Evolutionary conservation across 2,113 vertebrate genomes (phyloP), one percentile per base, ranked within the genome.

Genomic region (Motacilla alba): DNA sequence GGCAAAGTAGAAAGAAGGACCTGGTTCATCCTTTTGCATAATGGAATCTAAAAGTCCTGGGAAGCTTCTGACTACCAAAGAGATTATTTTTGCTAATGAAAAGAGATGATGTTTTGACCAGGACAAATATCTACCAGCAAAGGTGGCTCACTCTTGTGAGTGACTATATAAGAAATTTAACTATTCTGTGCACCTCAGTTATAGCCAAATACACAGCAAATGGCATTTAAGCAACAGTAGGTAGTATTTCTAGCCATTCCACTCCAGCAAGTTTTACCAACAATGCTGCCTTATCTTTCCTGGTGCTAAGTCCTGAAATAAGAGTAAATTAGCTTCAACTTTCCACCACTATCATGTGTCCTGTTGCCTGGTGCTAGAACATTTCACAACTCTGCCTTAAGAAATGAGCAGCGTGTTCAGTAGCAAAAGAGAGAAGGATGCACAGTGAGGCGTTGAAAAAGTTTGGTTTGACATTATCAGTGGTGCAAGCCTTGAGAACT

Each of bases 281-380:
- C 46, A 59, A 33, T 3, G 30, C 35, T 89, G 90, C 56, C 39
- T 59, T 92, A 70, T 90, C 89, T 78, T 85, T 62, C 56, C 68
- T 52, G 43, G 27, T 92, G 64, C 86, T 46, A 87, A 41, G 39
- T 74, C 46, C 50, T 85, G 85, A 93, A 86, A 88, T 44, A 64
- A 56, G 75, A 95, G 82, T 70, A 55, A 96, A 93, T 78, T 50
- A 80, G 60, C 79, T 94, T 94, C 92, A 90, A 39, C 76, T 93
- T 93, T 89, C 83, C 64, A 90, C 28, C 13, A 16, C 68, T 86
- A 89, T 83, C 88, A 56, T 53, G 52, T 94, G 50, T 83, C 89
- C 67, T 80, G 89, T 46, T 86, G 59, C 89, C 46, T 83, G 35
- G 72, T 55, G 68, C 76, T 76, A 64, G 33, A 90, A 33, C 0